Evolutionary conservation across 2,888 invertebrate genomes (phyloP).

Genomic region (Nysson spinosus): DNA sequence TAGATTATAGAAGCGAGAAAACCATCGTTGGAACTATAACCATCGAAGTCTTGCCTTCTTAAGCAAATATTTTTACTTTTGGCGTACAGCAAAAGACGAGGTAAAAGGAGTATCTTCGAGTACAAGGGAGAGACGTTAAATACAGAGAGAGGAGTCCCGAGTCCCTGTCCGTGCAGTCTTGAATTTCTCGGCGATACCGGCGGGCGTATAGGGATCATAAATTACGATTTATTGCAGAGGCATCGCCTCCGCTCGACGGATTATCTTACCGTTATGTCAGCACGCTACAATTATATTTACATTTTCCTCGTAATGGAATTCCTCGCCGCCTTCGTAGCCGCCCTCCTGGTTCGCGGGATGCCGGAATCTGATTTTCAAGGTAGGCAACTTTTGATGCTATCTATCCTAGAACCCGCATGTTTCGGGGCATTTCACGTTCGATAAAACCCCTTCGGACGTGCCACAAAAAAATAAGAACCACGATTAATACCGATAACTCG

Average conservation of each 20-base stretch:
- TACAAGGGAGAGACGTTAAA: background rate
- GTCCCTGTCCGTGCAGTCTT: constrained; percentile 54
- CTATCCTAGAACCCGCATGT: too few relatives aligned
- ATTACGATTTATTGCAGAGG: constrained; percentile 74
- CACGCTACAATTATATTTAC: constrained; percentile 74
- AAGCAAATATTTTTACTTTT: too few relatives aligned
- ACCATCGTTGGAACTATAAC: constrained; percentile 52
- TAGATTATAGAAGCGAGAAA: constrained; percentile 49
- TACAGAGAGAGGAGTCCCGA: constrained; percentile 17
- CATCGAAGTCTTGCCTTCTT: constrained; percentile 18
- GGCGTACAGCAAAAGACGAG: constrained; percentile 46
- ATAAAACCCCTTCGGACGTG: too few relatives aligned
- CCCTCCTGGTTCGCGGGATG: constrained; percentile 11
- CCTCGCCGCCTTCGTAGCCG: constrained; percentile 24
- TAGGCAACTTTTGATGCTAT: too few relatives aligned
- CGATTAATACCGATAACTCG: too few relatives aligned
- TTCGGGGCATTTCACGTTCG: too few relatives aligned
- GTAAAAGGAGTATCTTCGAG: constrained; percentile 17
- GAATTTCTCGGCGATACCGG: constrained; percentile 65
- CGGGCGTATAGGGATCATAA: constrained; percentile 69
- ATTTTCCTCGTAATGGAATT: constrained; percentile 72
- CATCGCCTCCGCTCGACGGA: constrained; percentile 73
- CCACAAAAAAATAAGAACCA: too few relatives aligned
- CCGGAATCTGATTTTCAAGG: constrained; percentile 22
- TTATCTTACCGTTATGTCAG: constrained; percentile 76